Evolutionary conservation across 2,888 invertebrate species (phyloP).

Genomic region (Odontothrips loti): DNA sequence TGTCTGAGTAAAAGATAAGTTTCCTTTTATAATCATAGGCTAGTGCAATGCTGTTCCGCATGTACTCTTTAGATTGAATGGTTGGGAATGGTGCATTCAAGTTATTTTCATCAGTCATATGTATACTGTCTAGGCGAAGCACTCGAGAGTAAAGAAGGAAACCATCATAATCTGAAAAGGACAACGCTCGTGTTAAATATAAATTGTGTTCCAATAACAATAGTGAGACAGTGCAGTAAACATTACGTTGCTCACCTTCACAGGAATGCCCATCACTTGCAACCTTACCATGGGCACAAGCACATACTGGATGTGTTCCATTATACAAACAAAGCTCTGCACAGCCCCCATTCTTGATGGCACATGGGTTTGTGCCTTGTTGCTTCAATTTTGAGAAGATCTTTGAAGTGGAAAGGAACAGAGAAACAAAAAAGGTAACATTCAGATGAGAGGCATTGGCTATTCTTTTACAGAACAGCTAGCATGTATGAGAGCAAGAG

Average conservation of each 20-base stretch:
- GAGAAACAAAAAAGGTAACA: conserved; percentile 36
- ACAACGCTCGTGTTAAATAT: conserved; percentile 30
- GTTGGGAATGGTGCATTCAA: conserved; percentile 73
- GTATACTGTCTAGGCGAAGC: conserved; percentile 74
- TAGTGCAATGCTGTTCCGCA: conserved; percentile 83
- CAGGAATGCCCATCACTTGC: conserved; percentile 63
- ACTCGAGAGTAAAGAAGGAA: conserved; percentile 82
- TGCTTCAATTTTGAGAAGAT: conserved; percentile 56
- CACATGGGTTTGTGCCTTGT: conserved; percentile 61
- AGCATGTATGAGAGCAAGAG: too few relatives aligned
- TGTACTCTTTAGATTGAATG: conserved; percentile 65
- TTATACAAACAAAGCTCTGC: conserved; percentile 72
- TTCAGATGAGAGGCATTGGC: not conserved
- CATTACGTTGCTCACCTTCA: conserved; percentile 49
- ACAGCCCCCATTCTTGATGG: conserved; percentile 65
- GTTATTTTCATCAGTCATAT: conserved; percentile 61
- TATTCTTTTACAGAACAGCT: too few relatives aligned
- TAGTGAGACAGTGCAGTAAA: not conserved
- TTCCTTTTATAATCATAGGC: conserved; percentile 68
- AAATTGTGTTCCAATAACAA: conserved; percentile 9
- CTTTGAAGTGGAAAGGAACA: conserved; percentile 40
- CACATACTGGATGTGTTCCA: conserved; percentile 65
- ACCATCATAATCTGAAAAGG: conserved; percentile 63
- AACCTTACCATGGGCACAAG: conserved; percentile 77
- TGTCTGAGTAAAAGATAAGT: conserved; percentile 81